These are phyloP conservation scores for Mamestra configurata DNA, from an alignment of 1,140 invertebrate species.

Conservation along the genomic window DNA sequence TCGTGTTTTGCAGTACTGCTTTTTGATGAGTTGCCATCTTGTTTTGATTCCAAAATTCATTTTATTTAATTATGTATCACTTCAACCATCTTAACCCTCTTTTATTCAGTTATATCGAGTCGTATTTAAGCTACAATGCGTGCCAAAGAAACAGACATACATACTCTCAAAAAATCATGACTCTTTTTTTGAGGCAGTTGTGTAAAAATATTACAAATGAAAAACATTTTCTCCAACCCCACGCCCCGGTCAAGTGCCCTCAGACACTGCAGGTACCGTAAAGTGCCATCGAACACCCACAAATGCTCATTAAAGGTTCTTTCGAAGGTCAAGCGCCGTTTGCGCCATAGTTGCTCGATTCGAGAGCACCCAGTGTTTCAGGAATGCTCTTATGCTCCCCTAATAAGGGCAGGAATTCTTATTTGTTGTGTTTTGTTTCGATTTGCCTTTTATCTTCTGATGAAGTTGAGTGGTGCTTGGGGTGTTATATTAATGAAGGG, in stretches of 20 bases:
- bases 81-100: too few species aligned
- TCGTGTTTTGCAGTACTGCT: too few species aligned
- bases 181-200: too few species aligned
- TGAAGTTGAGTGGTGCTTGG: neutral
- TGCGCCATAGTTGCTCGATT: constrained; percentile 31
- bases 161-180: too few species aligned
- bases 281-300: constrained; percentile 27
- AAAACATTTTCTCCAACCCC: neutral
- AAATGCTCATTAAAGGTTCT: constrained; percentile 34
- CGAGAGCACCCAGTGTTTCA: neutral
- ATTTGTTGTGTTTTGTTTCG: neutral
- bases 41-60: too few species aligned
- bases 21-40: too few species aligned
- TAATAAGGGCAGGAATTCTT: constrained; percentile 28
- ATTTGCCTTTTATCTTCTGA: constrained; percentile 2
- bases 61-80: too few species aligned
- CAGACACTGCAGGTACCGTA: constrained; percentile 16
- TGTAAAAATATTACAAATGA: neutral
- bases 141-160: too few species aligned
- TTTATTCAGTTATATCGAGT: too few species aligned
- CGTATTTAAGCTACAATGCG: too few species aligned
- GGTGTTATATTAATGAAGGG: constrained; percentile 6
- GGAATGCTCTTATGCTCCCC: constrained; percentile 14
- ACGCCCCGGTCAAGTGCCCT: constrained; percentile 13
- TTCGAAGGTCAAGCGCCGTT: constrained; percentile 9